Conservation (phyloP, 2,888 invertebrate species). For the Plagodis dolabraria region DNA sequence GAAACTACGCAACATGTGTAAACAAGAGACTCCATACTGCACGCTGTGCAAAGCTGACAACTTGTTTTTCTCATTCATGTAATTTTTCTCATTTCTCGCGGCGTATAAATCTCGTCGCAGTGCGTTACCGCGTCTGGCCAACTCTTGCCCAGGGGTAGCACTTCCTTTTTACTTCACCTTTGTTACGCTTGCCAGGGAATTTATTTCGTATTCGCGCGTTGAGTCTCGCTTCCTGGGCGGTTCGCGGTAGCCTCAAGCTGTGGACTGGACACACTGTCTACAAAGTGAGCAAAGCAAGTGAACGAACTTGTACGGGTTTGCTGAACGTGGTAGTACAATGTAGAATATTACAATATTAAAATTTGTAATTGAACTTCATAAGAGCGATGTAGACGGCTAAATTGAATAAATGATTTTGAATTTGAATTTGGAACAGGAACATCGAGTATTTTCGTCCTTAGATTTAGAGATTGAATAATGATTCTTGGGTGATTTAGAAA, state of each 20-base stretch:
- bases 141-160: slow-evolving; percentile 56
- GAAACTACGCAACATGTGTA: slow-evolving; percentile 10
- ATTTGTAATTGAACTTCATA: too few species aligned
- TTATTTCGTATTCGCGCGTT: slow-evolving; percentile 83
- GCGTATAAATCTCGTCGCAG: slow-evolving; percentile 65
- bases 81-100: slow-evolving; percentile 64
- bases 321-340: too few species aligned
- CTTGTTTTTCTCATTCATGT: slow-evolving; percentile 37
- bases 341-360: too few species aligned
- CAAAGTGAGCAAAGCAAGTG: neutral
- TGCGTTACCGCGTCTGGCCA: slow-evolving; percentile 50
- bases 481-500: too few species aligned
- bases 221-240: slow-evolving; percentile 83
- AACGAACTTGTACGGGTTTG: too few species aligned
- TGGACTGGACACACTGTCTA: slow-evolving; percentile 6
- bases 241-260: slow-evolving; percentile 70
- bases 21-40: slow-evolving; percentile 15
- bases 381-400: too few species aligned
- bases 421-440: too few species aligned
- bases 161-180: slow-evolving; percentile 82
- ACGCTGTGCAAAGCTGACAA: slow-evolving; percentile 26
- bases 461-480: too few species aligned
- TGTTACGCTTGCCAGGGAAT: slow-evolving; percentile 83
- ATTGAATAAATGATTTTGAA: too few species aligned
- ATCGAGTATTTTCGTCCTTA: too few species aligned